These are phyloP conservation scores for Masticophis lateralis DNA, from an alignment of 2,797 vertebrate genomes.

Conservation along the genomic window DNA sequence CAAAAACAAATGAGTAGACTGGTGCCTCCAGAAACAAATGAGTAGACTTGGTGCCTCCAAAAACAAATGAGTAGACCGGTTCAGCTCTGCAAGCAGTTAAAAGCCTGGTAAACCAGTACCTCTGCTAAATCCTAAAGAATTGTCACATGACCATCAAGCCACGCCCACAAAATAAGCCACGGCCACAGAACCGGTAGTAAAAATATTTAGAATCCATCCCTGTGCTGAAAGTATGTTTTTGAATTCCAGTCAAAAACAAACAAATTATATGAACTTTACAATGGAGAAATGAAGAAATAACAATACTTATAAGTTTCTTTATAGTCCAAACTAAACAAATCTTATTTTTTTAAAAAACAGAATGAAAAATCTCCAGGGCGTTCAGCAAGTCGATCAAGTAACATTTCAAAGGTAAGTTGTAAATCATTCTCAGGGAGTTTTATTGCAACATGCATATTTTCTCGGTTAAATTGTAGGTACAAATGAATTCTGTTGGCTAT, in stretches of 20 bases:
- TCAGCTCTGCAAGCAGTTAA: no score
- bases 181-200: no score
- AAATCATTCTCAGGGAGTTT: background rate
- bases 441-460: background rate
- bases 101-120: no score
- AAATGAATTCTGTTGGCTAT: background rate
- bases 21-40: no score
- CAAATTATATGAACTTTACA: background rate
- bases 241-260: background rate
- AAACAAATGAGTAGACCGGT: no score
- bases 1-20: no score
- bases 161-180: no score
- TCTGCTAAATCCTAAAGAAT: no score
- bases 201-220: no score
- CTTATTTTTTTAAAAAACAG: constrained; percentile 77
- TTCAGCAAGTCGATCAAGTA: constrained; percentile 91
- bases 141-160: no score
- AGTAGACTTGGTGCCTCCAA: no score
- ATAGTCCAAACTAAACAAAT: constrained; percentile 16
- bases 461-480: background rate
- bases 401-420: constrained; percentile 91
- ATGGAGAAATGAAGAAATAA: background rate
- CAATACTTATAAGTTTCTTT: background rate
- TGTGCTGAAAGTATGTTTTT: background rate
- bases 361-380: constrained; percentile 84